Conservation (phyloP, 23 tunicate genomes). For the Corella eumyota region DNA sequence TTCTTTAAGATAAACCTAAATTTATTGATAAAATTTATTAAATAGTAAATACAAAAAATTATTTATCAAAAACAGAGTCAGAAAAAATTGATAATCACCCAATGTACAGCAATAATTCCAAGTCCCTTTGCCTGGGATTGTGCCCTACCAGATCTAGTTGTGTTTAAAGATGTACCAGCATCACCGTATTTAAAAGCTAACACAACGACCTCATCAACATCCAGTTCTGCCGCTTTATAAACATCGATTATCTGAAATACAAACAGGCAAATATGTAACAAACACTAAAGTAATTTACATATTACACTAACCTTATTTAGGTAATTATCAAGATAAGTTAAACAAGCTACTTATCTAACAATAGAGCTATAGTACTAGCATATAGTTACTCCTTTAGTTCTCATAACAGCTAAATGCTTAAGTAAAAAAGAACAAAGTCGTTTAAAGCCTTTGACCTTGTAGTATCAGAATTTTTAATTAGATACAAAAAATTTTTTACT, state of each 20-base stretch:
- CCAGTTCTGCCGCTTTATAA: constrained; percentile 21
- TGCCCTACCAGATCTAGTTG: neutral
- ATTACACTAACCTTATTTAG: no score
- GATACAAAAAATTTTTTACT: no score
- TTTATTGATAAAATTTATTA: neutral
- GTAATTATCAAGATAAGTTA: no score
- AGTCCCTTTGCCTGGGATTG: neutral
- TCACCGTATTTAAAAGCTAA: constrained; percentile 52
- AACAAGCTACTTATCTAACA: no score
- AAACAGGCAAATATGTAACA: no score
- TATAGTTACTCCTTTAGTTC: no score
- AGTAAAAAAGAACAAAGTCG: neutral
- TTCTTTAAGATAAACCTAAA: constrained; percentile 25
- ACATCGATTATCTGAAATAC: constrained; percentile 36
- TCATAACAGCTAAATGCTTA: no score
- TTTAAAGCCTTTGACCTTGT: neutral
- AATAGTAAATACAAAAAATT: neutral
- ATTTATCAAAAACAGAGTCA: neutral
- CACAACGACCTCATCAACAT: constrained; percentile 20
- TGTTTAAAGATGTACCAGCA: constrained; percentile 1
- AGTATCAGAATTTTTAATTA: neutral
- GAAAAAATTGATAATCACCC: constrained; percentile 17
- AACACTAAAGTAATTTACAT: no score
- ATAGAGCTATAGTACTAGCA: no score
- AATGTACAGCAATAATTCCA: constrained; percentile 21